Base-by-base conservation (phyloP, 2,113 vertebrate genomes). In the Ictalurus punctatus region DNA sequence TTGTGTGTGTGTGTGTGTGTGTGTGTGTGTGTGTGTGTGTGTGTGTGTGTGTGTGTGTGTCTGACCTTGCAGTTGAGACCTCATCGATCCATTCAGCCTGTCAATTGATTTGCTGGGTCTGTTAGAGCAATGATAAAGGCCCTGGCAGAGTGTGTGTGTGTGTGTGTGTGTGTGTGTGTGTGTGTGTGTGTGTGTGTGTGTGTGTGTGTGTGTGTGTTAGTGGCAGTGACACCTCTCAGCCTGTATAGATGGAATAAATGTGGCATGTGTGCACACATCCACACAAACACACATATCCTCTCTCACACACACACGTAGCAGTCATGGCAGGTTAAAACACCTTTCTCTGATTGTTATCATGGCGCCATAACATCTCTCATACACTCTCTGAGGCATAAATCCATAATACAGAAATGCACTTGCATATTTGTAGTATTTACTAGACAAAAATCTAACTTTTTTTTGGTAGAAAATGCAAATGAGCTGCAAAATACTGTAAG, bases 21-120 rank as follows among this genome's bases (percentile, higher is more conserved):
- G 44, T 44, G 48, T 79, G 61, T 88, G 71, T 80, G 82, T 84
- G 87, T 81, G 81, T 74, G n/a, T n/a, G n/a, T 34, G 34, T 34
- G 34, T 34, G 34, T 0, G 34, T 34, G 76, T 86, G 74, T 71
- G 40, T 73, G 65, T 89, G 86, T 73, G 52, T 80, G 71, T 88
- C 71, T 92, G 91, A 93, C 92, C 92, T 93, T 92, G 92, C 76
- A 80, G 80, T 91, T 87, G 86, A 89, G 87, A 90, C 89, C 87
- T 88, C 89, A 90, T 84, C 71, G 87, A 91, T 90, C 88, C 59
- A 81, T 61, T 83, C 86, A 83, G 79, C 61, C 90, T 90, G 89
- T 80, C 83, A 85, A 90, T 92, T 88, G 90, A 92, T 92, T 90
- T 59, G 83, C 83, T 30, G 86, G 86, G 91, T 85, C 91, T 92